These are phyloP conservation scores for Condylura cristata DNA, from an alignment of 2,113 vertebrate species.

Conservation along the genomic window DNA sequence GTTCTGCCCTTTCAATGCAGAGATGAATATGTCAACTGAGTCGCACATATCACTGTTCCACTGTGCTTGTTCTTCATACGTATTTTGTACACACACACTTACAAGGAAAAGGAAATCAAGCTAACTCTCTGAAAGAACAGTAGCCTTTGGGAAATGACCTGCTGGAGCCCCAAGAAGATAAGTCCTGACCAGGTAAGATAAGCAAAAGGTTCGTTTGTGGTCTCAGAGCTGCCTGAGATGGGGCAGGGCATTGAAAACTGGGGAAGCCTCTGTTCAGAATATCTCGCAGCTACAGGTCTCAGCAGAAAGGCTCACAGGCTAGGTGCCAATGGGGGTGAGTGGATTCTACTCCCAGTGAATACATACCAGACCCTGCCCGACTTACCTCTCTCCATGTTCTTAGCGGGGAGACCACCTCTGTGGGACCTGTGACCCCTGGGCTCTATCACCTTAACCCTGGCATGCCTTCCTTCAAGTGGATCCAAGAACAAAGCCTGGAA, in stretches of 20 bases:
- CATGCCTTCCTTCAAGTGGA: not conserved
- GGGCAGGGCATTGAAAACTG: too few relatives aligned
- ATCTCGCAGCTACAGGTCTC: not conserved
- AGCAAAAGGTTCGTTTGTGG: not conserved
- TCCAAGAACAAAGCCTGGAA: not conserved
- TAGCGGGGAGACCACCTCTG: not conserved
- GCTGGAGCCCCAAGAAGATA: not conserved
- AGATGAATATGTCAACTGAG: not conserved
- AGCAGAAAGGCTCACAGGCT: not conserved
- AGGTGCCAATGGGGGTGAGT: not conserved
- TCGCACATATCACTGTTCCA: not conserved
- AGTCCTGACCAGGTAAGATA: not conserved
- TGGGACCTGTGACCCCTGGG: not conserved
- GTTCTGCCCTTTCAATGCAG: not conserved
- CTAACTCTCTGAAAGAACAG: not conserved
- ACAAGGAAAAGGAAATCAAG: not conserved
- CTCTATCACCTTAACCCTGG: not conserved
- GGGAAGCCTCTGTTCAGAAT: not conserved
- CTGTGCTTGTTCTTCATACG: too few relatives aligned
- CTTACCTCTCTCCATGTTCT: not conserved
- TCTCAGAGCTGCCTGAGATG: not conserved
- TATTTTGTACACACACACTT: not conserved
- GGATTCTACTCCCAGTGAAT: not conserved
- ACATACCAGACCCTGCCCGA: not conserved
- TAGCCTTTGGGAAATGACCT: not conserved